phyloP scores from a whole-genome alignment of 2,113 vertebrate species.

The Gymnocephalus cernua region DNA sequence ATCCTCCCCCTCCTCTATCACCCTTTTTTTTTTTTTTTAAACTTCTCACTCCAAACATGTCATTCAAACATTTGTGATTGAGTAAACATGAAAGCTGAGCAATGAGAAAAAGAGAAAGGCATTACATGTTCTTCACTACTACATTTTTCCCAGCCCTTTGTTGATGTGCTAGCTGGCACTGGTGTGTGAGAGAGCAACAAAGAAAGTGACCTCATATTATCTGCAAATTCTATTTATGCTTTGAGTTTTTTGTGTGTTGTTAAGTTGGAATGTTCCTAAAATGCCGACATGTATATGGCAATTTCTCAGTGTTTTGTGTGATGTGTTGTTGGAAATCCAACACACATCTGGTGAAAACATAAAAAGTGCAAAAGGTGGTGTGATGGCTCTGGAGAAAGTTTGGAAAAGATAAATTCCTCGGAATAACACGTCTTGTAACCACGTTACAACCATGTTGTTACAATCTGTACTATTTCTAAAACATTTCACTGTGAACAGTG shows the following conservation, averaged over 20 bases:
- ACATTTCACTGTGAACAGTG: no score
- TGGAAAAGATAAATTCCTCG: no score
- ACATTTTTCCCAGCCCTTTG: background rate
- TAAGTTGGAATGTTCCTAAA: background rate
- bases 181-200: background rate
- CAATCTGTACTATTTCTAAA: background rate
- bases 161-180: background rate
- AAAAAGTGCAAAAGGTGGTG: background rate
- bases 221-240: background rate
- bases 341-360: background rate
- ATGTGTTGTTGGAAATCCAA: background rate
- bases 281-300: background rate
- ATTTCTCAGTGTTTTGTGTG: background rate
- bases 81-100: conserved; percentile 10
- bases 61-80: conserved; percentile 20
- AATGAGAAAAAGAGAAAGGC: conserved; percentile 1
- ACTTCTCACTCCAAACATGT: background rate
- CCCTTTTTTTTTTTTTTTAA: background rate
- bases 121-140: background rate
- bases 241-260: background rate
- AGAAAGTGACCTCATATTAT: background rate
- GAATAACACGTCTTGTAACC: background rate
- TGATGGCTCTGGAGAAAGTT: background rate
- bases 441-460: background rate
- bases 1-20: background rate